Percentiles rank a stretch among this genome's conserved stretches.
phyloP scores from a whole-genome alignment of 2,113 vertebrate species.

The Zapornia atra region DNA sequence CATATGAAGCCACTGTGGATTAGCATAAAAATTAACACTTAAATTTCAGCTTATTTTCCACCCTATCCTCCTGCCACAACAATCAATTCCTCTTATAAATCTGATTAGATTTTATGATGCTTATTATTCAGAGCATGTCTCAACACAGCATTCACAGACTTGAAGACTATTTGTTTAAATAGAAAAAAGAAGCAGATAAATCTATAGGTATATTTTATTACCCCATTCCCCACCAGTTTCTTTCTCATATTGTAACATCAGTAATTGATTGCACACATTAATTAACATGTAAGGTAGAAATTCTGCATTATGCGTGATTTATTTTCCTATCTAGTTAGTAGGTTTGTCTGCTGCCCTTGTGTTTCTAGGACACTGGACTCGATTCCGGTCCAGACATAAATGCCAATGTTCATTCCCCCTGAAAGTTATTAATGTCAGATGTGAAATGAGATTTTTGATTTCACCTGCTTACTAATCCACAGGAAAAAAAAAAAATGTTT shows the following conservation, averaged over 20 bases:
- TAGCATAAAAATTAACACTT: conserved; percentile 99
- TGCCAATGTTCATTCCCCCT: conserved; percentile 85
- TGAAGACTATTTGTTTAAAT: conserved; percentile 96
- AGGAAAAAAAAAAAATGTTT: conserved; percentile 52
- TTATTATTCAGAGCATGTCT: conserved; percentile 99
- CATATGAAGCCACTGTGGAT: conserved; percentile 97
- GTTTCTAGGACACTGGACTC: conserved; percentile 84
- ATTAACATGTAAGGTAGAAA: conserved; percentile 93
- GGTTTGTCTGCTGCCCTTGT: conserved; percentile 85
- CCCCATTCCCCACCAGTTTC: conserved; percentile 85
- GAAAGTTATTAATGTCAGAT: conserved; percentile 90
- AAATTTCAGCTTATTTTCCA: conserved; percentile 99
- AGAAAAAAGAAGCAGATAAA: conserved; percentile 95
- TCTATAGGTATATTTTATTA: conserved; percentile 93
- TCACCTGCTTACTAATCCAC: conserved; percentile 84
- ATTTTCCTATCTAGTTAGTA: conserved; percentile 87
- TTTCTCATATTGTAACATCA: conserved; percentile 89
- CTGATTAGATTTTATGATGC: conserved; percentile 99
- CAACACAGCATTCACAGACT: conserved; percentile 87
- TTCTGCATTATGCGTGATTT: conserved; percentile 89
- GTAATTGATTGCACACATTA: conserved; percentile 93
- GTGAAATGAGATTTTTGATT: conserved; percentile 87
- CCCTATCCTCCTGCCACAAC: conserved; percentile 98
- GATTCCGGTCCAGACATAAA: conserved; percentile 84
- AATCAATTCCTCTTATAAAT: conserved; percentile 99